Evolutionary conservation across 2,888 invertebrate species (phyloP).

Genomic region (Druceiella hillmani): DNA sequence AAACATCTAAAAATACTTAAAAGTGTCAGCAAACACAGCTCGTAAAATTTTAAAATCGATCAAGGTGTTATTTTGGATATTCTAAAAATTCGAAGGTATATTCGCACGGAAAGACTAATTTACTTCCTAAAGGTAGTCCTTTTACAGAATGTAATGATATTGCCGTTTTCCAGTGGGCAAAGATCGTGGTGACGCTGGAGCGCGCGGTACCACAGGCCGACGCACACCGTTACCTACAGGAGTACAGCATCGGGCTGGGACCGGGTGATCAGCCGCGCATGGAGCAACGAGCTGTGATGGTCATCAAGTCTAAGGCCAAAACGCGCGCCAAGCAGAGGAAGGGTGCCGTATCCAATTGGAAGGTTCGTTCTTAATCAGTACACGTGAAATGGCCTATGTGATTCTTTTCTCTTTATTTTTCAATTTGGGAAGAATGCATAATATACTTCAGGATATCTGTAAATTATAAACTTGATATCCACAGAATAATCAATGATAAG

Average conservation of each 20-base stretch:
- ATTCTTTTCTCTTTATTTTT: not conserved
- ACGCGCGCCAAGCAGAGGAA: conserved; percentile 94
- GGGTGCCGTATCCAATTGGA: conserved; percentile 96
- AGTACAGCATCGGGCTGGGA: conserved; percentile 90
- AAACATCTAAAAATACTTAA: no score
- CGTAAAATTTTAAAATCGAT: no score
- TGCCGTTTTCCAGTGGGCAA: conserved; percentile 76
- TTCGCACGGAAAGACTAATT: not conserved
- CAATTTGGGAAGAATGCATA: no score
- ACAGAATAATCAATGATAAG: no score
- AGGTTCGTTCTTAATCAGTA: conserved; percentile 54
- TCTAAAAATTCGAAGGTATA: no score
- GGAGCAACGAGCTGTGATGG: conserved; percentile 92
- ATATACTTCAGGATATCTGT: no score
- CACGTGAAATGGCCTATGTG: not conserved
- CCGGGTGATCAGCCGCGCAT: conserved; percentile 78
- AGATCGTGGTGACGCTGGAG: conserved; percentile 95
- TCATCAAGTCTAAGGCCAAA: conserved; percentile 95
- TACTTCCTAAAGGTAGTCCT: no score
- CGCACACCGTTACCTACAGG: conserved; percentile 85
- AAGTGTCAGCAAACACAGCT: no score
- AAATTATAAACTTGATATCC: no score
- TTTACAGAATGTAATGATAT: conserved; percentile 3
- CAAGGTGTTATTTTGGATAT: no score
- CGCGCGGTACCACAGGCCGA: conserved; percentile 87